These are phyloP conservation scores for Drosophila subpulchrella DNA, from an alignment of 1,140 invertebrate species.

Conservation along the genomic window DNA sequence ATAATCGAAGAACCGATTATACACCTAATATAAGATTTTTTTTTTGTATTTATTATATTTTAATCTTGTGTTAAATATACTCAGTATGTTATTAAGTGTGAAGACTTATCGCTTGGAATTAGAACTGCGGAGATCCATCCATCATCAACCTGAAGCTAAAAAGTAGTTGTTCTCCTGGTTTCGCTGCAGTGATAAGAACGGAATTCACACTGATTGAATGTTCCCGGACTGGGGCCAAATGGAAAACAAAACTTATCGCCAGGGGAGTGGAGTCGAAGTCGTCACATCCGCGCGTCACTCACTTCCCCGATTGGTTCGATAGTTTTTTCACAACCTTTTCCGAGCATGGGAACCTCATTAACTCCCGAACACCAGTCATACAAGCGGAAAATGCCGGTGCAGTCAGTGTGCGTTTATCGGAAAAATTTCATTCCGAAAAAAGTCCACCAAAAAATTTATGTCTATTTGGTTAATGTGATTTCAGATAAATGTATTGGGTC, in stretches of 20 bases:
- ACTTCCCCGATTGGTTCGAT: background rate
- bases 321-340: background rate
- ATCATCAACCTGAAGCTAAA: background rate
- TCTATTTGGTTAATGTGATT: no score
- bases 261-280: background rate
- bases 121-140: background rate
- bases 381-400: no score
- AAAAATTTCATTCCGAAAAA: background rate
- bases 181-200: background rate
- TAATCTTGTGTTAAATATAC: background rate
- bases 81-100: background rate
- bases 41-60: constrained; percentile 19
- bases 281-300: background rate
- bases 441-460: background rate
- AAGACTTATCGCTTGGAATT: background rate
- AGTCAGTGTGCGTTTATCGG: no score
- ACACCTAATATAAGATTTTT: background rate
- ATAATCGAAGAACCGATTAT: constrained; percentile 1
- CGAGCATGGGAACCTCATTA: background rate
- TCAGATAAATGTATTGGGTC: no score
- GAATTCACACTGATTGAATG: constrained; percentile 3
- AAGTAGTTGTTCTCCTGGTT: background rate
- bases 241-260: background rate
- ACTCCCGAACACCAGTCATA: background rate
- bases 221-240: background rate